These are phyloP conservation scores for Neolamprologus brichardi DNA, from an alignment of 2,113 vertebrate genomes.

Conservation along the genomic window DNA sequence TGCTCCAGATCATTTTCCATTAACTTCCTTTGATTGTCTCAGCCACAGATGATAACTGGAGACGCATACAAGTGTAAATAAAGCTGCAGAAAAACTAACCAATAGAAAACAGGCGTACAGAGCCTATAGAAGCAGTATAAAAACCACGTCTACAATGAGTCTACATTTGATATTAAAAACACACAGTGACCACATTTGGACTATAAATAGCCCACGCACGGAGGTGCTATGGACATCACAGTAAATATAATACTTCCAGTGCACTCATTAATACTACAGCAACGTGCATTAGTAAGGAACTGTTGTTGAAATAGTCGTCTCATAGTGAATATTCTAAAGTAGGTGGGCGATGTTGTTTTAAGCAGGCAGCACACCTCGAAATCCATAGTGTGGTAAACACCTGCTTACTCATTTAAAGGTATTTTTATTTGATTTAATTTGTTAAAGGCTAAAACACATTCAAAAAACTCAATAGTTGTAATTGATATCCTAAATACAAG, in stretches of 20 bases:
- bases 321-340: neutral
- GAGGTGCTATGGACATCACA: neutral
- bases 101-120: neutral
- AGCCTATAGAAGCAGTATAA: neutral
- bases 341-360: neutral
- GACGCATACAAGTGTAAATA: neutral
- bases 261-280: neutral
- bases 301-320: neutral
- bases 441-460: neutral
- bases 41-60: neutral
- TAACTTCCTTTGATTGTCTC: neutral
- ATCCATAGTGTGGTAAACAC: neutral
- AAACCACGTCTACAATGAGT: neutral
- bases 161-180: neutral
- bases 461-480: neutral
- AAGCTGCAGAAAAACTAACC: neutral
- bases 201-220: fast-evolving
- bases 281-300: neutral
- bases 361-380: neutral
- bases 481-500: neutral
- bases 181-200: neutral
- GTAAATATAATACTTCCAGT: neutral
- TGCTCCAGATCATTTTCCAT: neutral
- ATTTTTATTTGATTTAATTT: neutral
- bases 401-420: neutral